These are phyloP conservation scores for Cryptocheilus praepositus DNA, from an alignment of 2,888 invertebrate species.

Conservation along the genomic window DNA sequence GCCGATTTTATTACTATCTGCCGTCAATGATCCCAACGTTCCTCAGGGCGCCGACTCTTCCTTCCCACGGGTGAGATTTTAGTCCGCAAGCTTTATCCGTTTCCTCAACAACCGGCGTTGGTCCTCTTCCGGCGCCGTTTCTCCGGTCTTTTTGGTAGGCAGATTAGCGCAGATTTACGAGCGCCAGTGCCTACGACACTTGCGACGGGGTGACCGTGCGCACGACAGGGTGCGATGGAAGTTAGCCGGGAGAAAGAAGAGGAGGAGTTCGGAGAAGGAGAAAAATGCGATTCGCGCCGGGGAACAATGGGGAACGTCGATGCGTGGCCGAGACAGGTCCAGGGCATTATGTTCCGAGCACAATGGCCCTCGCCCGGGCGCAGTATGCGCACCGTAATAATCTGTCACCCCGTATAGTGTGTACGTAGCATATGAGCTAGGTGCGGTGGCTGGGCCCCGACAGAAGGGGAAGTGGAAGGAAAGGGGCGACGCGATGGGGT, in stretches of 20 bases:
- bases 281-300: slow-evolving; percentile 11
- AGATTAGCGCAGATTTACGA: slow-evolving; percentile 9
- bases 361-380: slow-evolving; percentile 46
- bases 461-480: slow-evolving; percentile 1
- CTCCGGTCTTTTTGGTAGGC: too few relatives aligned
- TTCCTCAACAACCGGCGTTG: too few relatives aligned
- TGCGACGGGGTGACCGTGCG: too few relatives aligned
- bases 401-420: slow-evolving; percentile 58
- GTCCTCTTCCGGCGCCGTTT: too few relatives aligned
- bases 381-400: slow-evolving; percentile 61
- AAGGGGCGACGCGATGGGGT: slow-evolving; percentile 17
- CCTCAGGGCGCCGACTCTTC: too few relatives aligned
- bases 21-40: too few relatives aligned
- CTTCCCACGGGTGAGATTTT: too few relatives aligned
- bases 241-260: too few relatives aligned
- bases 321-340: slow-evolving; percentile 64
- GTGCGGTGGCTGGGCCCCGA: neutral
- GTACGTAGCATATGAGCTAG: slow-evolving; percentile 1
- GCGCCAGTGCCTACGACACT: neutral
- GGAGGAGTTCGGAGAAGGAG: neutral
- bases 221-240: too few relatives aligned
- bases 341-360: slow-evolving; percentile 60
- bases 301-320: neutral
- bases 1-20: too few relatives aligned
- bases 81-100: too few relatives aligned